phyloP scores from a whole-genome alignment of 1,140 invertebrate genomes.

The Magallana angulata region DNA sequence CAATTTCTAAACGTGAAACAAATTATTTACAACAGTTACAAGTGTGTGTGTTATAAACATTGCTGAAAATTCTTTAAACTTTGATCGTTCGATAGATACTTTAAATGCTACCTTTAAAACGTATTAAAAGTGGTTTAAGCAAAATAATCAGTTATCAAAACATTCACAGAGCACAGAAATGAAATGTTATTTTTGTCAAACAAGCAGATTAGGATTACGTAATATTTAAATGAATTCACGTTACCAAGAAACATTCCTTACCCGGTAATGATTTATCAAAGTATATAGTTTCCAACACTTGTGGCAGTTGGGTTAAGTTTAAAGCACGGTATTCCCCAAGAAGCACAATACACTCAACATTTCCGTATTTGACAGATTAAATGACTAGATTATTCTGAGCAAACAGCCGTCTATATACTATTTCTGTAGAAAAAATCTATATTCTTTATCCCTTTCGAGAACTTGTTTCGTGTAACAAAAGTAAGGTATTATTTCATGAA shows the following conservation, averaged over 20 bases:
- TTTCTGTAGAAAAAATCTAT: slow-evolving; percentile 12
- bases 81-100: neutral
- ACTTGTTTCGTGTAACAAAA: neutral
- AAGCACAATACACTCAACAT: neutral
- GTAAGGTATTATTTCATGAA: neutral
- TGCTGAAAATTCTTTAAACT: neutral
- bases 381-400: slow-evolving; percentile 23
- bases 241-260: neutral
- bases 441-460: neutral
- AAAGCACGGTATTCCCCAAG: neutral
- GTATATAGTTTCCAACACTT: neutral
- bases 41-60: neutral
- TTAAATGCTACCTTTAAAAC: neutral
- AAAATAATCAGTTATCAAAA: slow-evolving; percentile 1
- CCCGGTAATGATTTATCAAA: neutral
- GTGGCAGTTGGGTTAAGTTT: neutral
- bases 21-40: neutral
- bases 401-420: slow-evolving; percentile 13
- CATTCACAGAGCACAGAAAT: neutral
- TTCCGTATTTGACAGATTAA: neutral
- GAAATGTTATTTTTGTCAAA: neutral
- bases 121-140: neutral
- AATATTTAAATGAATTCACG: neutral
- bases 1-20: neutral
- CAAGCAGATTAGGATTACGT: neutral